Base-by-base conservation (phyloP, 2,888 invertebrate species). In the Drosophila formosana region DNA sequence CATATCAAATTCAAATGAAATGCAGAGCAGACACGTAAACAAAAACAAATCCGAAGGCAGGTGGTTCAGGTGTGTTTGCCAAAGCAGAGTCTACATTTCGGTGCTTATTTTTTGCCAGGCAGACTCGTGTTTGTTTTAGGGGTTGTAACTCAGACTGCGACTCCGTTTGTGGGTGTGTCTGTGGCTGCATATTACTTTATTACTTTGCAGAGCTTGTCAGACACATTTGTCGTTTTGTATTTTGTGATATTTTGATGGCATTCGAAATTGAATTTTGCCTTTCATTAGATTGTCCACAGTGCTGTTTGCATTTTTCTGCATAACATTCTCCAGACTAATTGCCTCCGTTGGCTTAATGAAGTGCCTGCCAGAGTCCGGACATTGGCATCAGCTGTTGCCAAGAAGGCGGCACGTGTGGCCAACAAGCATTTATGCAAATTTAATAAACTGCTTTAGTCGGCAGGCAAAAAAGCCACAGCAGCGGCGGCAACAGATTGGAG, bases 371-470 rank as follows among this genome's bases (percentile, higher is more conserved):
- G 18, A 69, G 60, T 13, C 65, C 64, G 68, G 58, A 85, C 78
- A 79, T 78, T 71, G 75, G 58, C 68, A 66, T 72, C 87, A 88
- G 82, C 72, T 88, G 89, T 63, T 82, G 68, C 67, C 58, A 50
- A 50, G 46, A 25, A 34, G 30, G 28, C 62, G 49, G 65, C 78
- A 83, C 84, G 82, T 86, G 60, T 32, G 45, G 45, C 45, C 55
- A 28, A 55, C 46, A 39, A 37, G 71, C 87, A 80, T 82, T 86
- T 89, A 89, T 89, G 90, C 82, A 89, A 89, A 89, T 89, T 89
- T 90, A 89, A 90, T 89, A 89, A 90, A 90, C 86, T 89, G 60
- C 74, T 69, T 66, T 45, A 45, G 18, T 66, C 11, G 26, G 28
- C 7, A 43, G 4, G 37, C 11, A 11, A 37, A n/a, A 11, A 37